These are phyloP conservation scores for Penaeus chinensis DNA, from an alignment of 1,140 invertebrate genomes.

Conservation along the genomic window DNA sequence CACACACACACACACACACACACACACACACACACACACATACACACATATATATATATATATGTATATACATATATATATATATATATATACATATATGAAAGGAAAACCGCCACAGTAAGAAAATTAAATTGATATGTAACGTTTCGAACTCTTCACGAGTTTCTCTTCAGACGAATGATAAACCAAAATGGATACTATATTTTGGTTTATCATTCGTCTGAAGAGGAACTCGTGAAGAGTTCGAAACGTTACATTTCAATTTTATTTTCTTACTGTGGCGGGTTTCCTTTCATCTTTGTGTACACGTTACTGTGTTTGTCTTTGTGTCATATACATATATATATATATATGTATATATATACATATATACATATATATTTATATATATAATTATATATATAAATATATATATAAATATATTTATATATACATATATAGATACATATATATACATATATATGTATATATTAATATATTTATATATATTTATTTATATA, in stretches of 20 bases:
- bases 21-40: background rate
- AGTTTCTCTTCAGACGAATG: no score
- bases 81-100: background rate
- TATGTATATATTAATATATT: background rate
- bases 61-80: background rate
- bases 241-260: no score
- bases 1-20: background rate
- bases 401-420: slow-evolving; percentile 15
- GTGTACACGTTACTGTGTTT: no score
- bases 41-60: background rate
- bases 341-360: background rate
- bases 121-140: no score
- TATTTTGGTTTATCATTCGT: no score
- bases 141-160: no score
- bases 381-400: background rate
- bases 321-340: no score
- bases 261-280: no score
- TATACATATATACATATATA: background rate
- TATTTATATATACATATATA: background rate
- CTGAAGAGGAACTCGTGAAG: no score
- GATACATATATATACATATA: background rate
- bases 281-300: no score
- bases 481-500: background rate
- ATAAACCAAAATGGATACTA: no score
- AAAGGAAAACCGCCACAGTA: no score